Percentiles rank a stretch among this genome's conserved stretches.
phyloP scores from a whole-genome alignment of 2,888 invertebrate genomes.

The Heteromyza rotundicornis region DNA sequence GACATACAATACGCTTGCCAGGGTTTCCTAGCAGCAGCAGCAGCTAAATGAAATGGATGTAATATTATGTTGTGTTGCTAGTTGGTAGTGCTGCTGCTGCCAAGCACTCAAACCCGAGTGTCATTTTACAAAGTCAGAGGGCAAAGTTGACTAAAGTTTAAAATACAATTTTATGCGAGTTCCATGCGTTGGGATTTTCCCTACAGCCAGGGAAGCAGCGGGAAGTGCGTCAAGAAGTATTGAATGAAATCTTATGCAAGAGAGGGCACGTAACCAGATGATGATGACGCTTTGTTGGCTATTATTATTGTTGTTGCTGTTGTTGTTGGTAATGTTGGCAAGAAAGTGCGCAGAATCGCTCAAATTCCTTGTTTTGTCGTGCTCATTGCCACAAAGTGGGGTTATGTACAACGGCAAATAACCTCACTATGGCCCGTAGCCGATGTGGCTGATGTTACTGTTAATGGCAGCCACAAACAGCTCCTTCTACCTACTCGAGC shows the following conservation, averaged over 20 bases:
- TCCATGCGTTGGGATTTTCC: not conserved
- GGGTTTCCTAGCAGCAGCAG: not conserved
- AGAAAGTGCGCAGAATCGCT: conserved; percentile 45
- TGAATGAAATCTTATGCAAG: conserved; percentile 43
- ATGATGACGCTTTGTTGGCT: conserved; percentile 5
- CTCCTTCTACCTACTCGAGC: not conserved
- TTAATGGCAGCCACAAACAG: not conserved
- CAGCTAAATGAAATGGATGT: no score
- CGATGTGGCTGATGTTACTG: no score
- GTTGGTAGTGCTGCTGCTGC: not conserved
- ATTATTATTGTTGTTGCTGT: no score
- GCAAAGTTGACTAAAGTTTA: conserved; percentile 54
- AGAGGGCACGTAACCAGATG: not conserved
- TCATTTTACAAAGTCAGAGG: conserved; percentile 47
- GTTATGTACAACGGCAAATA: no score
- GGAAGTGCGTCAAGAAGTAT: conserved; percentile 30
- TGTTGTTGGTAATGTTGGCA: no score
- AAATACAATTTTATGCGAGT: conserved; percentile 21
- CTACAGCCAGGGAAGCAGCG: not conserved
- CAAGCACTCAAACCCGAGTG: conserved; percentile 8
- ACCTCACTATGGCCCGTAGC: no score
- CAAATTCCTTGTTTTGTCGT: conserved; percentile 24
- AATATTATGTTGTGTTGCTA: not conserved
- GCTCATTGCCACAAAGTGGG: no score
- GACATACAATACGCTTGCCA: not conserved